Conservation (phyloP, 2,888 invertebrate genomes). For the Dermolepida albohirtum region DNA sequence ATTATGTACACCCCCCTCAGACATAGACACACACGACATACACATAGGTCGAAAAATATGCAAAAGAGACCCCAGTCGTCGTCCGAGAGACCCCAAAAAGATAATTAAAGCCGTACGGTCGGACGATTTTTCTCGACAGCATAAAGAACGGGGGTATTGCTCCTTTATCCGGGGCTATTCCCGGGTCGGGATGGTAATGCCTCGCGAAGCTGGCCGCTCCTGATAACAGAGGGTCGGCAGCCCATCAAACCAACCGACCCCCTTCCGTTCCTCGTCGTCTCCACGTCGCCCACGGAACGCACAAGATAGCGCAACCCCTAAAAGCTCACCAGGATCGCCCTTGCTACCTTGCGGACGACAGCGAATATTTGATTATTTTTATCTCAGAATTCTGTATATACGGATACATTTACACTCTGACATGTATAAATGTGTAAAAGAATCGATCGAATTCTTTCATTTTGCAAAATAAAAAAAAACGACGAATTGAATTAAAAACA, state of each 20-base stretch:
- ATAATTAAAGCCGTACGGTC: constrained; percentile 54
- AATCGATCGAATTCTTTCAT: neutral
- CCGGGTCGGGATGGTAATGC: constrained; percentile 65
- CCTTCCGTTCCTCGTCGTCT: constrained; percentile 47
- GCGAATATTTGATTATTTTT: constrained; percentile 55
- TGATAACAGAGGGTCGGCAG: constrained; percentile 66
- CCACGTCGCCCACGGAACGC: constrained; percentile 38
- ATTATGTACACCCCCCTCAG: no score
- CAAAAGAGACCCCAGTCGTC: constrained; percentile 1
- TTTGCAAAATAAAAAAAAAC: neutral
- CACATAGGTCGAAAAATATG: neutral
- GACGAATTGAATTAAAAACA: no score
- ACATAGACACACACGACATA: neutral
- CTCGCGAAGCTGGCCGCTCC: constrained; percentile 65
- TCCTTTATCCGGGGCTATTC: constrained; percentile 62
- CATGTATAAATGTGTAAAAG: no score
- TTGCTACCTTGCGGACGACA: constrained; percentile 55
- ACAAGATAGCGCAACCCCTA: constrained; percentile 47
- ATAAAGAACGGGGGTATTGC: constrained; percentile 55
- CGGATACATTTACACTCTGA: constrained; percentile 8
- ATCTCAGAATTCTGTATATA: constrained; percentile 34
- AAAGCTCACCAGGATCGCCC: constrained; percentile 55
- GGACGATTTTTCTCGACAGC: constrained; percentile 52
- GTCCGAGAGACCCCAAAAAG: constrained; percentile 36
- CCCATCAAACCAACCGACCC: constrained; percentile 55